Base-by-base conservation (phyloP, 2,113 vertebrate species). In the Scolopax mira region DNA sequence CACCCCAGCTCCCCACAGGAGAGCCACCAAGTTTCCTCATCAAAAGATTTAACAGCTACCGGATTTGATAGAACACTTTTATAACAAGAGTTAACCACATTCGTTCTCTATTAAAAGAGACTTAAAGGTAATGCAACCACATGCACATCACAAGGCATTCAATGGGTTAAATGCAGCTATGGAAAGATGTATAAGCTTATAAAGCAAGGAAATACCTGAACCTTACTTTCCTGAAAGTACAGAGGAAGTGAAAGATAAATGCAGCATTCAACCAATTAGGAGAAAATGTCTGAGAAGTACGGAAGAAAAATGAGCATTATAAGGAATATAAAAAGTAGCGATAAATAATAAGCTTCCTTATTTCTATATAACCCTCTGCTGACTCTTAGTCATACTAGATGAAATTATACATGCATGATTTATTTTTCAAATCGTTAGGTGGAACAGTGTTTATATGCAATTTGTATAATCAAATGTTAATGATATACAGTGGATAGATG, bases 401-500 rank as follows among this genome's bases (percentile, higher is more conserved):
- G 65, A 77, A 89, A 60, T 87, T 77, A 93, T 17, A 64, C 41
- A 62, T 23, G 44, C 19, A 35, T 62, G 86, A 70, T 82, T 78
- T 90, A 90, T 92, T 89, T 93, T 86, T 86, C 74, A 82, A 91
- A 78, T 88, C 84, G 94, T 85, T 85, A 95, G 88, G 80, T 46
- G 49, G 55, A 94, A 84, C 30, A 28, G 10, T 78, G 79, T 91
- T 93, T 87, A 52, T 5, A 33, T 74, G 44, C 67, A 75, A 74
- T 69, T 90, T 81, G 66, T 95, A 72, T 80, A 90, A 97, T 80
- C 70, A 93, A 92, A 89, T 92, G 82, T 85, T 96, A 96, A 97
- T 90, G 69, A 79, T 82, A 86, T 48, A 61, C 88, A 95, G 80
- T 14, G 64, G 79, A 77, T 91, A 91, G 72, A 65, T 94, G 51